These are phyloP conservation scores for Aspidoscelis tigris DNA, from an alignment of 2,113 vertebrate species.

Conservation along the genomic window DNA sequence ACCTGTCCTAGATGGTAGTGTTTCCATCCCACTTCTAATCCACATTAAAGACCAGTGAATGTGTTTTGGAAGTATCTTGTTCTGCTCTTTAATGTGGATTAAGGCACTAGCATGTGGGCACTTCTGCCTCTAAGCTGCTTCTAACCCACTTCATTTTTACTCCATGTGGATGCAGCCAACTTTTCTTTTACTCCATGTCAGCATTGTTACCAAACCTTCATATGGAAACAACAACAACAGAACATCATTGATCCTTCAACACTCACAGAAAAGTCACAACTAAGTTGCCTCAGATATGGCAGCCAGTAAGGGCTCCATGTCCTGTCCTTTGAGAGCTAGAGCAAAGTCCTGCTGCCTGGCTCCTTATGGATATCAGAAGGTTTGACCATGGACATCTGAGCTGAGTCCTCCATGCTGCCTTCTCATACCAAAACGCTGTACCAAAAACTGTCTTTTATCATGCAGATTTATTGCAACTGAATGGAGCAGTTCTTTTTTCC, in stretches of 20 bases:
- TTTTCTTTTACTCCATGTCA: too few relatives aligned
- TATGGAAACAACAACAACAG: neutral
- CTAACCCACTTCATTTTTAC: too few relatives aligned
- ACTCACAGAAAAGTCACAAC: fast-evolving
- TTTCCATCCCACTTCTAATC: too few relatives aligned
- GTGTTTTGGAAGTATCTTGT: too few relatives aligned
- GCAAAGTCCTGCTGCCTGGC: fast-evolving
- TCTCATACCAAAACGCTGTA: neutral
- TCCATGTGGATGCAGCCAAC: too few relatives aligned
- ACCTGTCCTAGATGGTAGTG: too few relatives aligned
- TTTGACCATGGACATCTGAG: neutral
- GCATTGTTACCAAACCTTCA: too few relatives aligned
- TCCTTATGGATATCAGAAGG: neutral
- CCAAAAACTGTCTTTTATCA: neutral
- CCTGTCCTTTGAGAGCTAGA: neutral
- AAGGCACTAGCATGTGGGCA: too few relatives aligned
- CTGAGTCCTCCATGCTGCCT: neutral
- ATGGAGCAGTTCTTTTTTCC: neutral
- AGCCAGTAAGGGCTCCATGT: neutral
- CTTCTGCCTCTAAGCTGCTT: too few relatives aligned
- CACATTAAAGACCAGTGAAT: too few relatives aligned
- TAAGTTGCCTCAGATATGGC: too few relatives aligned
- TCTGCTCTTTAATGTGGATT: too few relatives aligned
- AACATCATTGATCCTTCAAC: neutral
- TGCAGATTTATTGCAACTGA: neutral